A percentile compares a stretch with the other conserved stretches of the same genome.
phyloP scores from a whole-genome alignment of 30 jellyfish, hydroid and myxozoan species.

The Aurelia aurita region DNA sequence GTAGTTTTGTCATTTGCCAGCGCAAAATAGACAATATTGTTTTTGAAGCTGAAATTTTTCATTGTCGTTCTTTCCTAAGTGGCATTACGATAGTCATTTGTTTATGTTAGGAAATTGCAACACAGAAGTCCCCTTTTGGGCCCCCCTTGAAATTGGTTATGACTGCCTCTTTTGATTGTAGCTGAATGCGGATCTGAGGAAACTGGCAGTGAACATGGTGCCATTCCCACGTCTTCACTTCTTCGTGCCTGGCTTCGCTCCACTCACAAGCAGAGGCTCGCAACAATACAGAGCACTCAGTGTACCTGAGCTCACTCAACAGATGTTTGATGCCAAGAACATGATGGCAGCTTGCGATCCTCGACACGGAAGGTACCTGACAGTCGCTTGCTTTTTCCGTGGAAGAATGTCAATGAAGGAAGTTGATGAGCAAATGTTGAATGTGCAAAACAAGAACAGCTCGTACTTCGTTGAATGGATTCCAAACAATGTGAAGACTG shows the following conservation, averaged over 20 bases:
- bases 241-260: slow-evolving; percentile 98
- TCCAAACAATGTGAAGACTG: slow-evolving; percentile 97
- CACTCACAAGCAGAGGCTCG: slow-evolving; percentile 96
- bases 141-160: no score
- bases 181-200: slow-evolving; percentile 94
- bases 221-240: slow-evolving; percentile 98
- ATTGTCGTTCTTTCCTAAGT: no score
- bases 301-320: slow-evolving; percentile 94
- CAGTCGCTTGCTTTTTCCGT: slow-evolving; percentile 98
- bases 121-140: no score
- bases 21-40: no score
- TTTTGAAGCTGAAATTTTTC: no score
- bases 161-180: background rate
- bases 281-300: slow-evolving; percentile 94
- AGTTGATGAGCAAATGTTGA: slow-evolving; percentile 94
- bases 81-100: no score
- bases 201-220: slow-evolving; percentile 97
- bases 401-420: slow-evolving; percentile 98
- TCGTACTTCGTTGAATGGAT: slow-evolving; percentile 98
- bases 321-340: slow-evolving; percentile 94
- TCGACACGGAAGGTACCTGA: slow-evolving; percentile 89
- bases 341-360: slow-evolving; percentile 99
- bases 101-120: no score
- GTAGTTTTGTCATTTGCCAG: no score
- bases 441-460: slow-evolving; percentile 93